phyloP scores from a whole-genome alignment of 2,797 vertebrate genomes.

The Graptemys geographica region DNA sequence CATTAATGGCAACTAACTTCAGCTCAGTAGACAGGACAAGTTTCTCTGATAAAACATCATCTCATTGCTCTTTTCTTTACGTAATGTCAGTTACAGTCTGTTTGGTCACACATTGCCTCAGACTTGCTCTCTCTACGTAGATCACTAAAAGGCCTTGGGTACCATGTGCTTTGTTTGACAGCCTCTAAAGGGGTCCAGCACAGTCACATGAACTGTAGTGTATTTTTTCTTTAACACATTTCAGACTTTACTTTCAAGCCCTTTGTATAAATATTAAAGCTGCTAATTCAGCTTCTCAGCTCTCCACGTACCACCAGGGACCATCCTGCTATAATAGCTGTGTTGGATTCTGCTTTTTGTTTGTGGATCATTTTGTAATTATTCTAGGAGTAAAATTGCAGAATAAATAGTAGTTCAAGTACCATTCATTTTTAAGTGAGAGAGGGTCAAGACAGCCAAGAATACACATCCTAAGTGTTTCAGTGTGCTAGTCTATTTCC shows the following conservation, averaged over 20 bases:
- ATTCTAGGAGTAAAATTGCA: neutral
- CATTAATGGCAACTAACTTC: slow-evolving; percentile 49
- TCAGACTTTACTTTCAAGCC: neutral
- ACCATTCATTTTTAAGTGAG: slow-evolving; percentile 44
- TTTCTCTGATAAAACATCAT: neutral
- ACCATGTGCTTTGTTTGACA: neutral
- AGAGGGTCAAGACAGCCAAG: slow-evolving; percentile 27
- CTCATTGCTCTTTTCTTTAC: neutral
- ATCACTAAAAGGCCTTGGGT: neutral
- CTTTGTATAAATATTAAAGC: neutral
- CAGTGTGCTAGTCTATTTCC: slow-evolving; percentile 33
- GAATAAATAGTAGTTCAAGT: slow-evolving; percentile 8
- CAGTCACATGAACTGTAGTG: neutral
- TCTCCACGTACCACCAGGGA: neutral
- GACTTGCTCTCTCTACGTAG: neutral
- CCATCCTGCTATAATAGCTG: neutral
- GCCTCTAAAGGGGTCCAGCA: neutral
- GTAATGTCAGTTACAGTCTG: neutral
- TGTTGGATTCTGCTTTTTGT: neutral
- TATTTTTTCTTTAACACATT: neutral
- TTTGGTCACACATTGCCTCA: neutral
- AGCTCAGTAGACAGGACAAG: neutral
- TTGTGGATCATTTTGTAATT: slow-evolving; percentile 23
- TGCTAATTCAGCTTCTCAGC: neutral
- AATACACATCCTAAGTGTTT: slow-evolving; percentile 44